phyloP scores from a whole-genome alignment of 2,797 vertebrate genomes.

The Alca torda region DNA sequence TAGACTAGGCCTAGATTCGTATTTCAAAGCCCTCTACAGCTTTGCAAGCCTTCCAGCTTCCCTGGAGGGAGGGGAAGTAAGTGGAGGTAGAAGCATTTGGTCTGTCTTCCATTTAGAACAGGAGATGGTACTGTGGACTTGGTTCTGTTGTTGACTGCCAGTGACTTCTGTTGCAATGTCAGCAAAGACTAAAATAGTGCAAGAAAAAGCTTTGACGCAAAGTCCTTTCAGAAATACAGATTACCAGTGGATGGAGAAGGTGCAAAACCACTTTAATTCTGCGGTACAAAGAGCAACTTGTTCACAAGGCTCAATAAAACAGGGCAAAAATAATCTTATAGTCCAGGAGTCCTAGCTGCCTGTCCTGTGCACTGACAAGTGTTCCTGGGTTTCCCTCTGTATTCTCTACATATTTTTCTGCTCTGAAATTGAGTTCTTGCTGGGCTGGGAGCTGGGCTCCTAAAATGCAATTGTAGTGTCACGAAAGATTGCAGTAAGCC shows the following conservation, averaged over 20 bases:
- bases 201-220: neutral
- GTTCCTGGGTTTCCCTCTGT: neutral
- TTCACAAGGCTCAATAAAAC: neutral
- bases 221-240: neutral
- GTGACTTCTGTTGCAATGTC: neutral
- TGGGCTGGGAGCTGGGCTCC: neutral
- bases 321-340: neutral
- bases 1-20: neutral
- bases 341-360: neutral
- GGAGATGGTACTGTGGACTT: fast-evolving
- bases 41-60: neutral
- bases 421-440: neutral
- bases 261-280: neutral
- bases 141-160: neutral
- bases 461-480: neutral
- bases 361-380: neutral
- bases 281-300: neutral
- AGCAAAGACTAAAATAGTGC: neutral
- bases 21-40: neutral
- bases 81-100: neutral
- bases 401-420: neutral
- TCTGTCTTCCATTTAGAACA: neutral
- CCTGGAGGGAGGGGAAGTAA: neutral
- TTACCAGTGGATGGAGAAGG: neutral
- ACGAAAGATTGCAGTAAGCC: neutral